A percentile compares a stretch with the other conserved stretches of the same genome.
These are phyloP conservation scores for Tenthredo amoena DNA, from an alignment of 2,888 invertebrate genomes.

Conservation along the genomic window DNA sequence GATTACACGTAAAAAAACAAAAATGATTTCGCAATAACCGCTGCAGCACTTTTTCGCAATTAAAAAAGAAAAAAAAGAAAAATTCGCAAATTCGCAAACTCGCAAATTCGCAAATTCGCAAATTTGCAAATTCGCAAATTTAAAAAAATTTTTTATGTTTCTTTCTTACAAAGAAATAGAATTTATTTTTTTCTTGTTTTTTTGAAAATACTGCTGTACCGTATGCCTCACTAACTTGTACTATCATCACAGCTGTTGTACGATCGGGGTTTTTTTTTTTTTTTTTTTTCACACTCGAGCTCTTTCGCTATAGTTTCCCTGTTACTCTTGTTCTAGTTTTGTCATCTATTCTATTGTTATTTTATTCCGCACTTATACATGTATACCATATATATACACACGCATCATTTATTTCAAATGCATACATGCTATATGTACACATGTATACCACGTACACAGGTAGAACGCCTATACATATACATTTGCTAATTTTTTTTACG, in stretches of 20 bases:
- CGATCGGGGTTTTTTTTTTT: neutral
- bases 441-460: too few species aligned
- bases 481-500: neutral
- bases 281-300: neutral
- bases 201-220: neutral
- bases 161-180: neutral
- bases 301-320: neutral
- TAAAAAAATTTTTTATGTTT: too few species aligned
- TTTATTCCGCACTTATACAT: too few species aligned
- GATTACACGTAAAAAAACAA: neutral
- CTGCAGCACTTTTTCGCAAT: constrained; percentile 2
- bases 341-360: neutral
- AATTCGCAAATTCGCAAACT: neutral
- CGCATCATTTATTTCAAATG: too few species aligned
- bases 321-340: neutral
- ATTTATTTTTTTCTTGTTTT: too few species aligned
- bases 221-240: neutral
- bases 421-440: neutral
- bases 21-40: neutral
- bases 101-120: neutral
- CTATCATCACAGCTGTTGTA: neutral
- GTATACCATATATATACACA: too few species aligned
- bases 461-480: too few species aligned
- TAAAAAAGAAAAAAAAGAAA: neutral
- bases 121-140: neutral